phyloP scores from a whole-genome alignment of 2,888 invertebrate genomes.

The Drosophila nr. medialis region DNA sequence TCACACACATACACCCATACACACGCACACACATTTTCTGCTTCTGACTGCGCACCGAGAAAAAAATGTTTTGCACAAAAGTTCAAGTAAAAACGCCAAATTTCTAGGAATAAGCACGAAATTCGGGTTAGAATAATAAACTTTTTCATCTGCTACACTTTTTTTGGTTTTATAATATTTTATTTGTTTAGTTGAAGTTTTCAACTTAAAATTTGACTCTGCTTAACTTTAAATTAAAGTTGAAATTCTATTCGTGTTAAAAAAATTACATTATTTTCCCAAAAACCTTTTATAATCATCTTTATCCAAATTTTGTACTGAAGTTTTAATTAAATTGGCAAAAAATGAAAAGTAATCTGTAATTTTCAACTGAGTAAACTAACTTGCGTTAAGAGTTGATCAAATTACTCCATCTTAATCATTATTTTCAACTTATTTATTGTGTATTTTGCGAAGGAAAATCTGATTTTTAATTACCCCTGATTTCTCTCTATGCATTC shows the following conservation, averaged over 20 bases:
- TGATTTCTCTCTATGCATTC: conserved; percentile 40
- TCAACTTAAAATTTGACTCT: no score
- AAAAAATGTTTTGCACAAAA: neutral
- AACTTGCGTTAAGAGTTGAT: neutral
- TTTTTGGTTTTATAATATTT: neutral
- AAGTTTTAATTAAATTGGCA: no score
- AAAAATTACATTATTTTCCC: no score
- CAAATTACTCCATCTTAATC: neutral
- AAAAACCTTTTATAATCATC: neutral
- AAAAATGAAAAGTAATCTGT: neutral
- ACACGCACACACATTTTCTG: neutral
- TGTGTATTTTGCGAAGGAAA: neutral
- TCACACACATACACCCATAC: neutral
- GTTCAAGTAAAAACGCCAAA: neutral
- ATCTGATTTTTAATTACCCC: neutral
- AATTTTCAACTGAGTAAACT: neutral
- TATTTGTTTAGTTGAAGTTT: neutral
- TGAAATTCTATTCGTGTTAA: neutral
- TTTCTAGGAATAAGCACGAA: neutral
- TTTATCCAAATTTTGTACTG: no score
- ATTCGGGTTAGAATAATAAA: neutral
- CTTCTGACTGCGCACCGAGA: neutral
- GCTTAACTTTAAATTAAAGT: neutral
- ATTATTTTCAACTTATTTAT: neutral
- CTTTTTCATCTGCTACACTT: neutral